Evolutionary conservation across 2,888 invertebrate species (phyloP).

Genomic region (Meiosimyza decipiens): DNA sequence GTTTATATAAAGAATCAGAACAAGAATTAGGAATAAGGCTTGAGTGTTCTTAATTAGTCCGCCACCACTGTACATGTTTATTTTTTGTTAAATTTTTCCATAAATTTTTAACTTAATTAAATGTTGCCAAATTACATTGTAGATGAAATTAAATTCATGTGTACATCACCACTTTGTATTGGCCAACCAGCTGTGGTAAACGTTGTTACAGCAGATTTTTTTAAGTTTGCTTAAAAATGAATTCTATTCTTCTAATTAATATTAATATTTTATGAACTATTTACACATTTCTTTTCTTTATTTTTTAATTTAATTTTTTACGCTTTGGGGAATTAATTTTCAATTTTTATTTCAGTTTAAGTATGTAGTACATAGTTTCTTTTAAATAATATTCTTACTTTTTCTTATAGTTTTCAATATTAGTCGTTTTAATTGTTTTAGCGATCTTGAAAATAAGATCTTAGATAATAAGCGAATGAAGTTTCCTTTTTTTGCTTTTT

Average conservation of each 20-base stretch:
- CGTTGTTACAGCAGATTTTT: neutral
- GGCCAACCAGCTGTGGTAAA: too few species aligned
- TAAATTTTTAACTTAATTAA: too few species aligned
- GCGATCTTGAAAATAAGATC: conserved; percentile 51
- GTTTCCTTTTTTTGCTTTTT: conserved; percentile 34
- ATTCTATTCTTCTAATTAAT: conserved; percentile 1
- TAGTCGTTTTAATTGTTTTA: conserved; percentile 14
- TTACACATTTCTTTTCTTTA: conserved; percentile 21
- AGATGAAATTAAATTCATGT: too few species aligned
- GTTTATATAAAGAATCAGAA: too few species aligned
- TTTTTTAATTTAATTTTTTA: conserved; percentile 12
- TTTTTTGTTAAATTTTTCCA: too few species aligned
- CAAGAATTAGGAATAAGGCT: too few species aligned
- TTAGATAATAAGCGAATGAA: conserved; percentile 47
- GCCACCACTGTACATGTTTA: too few species aligned
- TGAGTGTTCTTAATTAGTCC: too few species aligned
- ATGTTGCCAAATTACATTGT: too few species aligned
- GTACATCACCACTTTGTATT: too few species aligned
- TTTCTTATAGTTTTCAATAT: conserved; percentile 1
- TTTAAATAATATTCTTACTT: conserved; percentile 6
- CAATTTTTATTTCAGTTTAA: conserved; percentile 9
- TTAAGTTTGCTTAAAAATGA: conserved; percentile 14
- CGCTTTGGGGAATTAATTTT: conserved; percentile 11
- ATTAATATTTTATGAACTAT: conserved; percentile 24
- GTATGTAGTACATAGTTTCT: conserved; percentile 10